Evolutionary conservation across 2,113 vertebrate genomes (phyloP), one percentile per base, ranked within the genome.

Genomic region (Silurus meridionalis): DNA sequence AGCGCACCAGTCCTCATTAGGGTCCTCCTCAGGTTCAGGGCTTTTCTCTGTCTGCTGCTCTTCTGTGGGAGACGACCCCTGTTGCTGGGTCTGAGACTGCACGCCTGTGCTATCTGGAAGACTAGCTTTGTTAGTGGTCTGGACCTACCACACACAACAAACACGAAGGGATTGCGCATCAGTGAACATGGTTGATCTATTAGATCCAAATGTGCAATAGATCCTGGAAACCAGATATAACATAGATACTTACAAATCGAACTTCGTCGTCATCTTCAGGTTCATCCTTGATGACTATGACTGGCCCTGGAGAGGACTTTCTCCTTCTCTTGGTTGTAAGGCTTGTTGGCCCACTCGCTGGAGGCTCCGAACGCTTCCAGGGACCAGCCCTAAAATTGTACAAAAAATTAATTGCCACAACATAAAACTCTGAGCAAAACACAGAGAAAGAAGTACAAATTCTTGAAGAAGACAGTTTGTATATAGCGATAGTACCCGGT

Each of bases 1-100:
- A 0, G 98, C 98, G n/a, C 98, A 99, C 95, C 98, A 99, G 91
- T 99, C 98, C 84, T 99, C 98, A 1, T 99, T 99, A 0, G 95
- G 95, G 82, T 96, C 95, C 0, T 96, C 95, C 50, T 87, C 86
- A 21, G 46, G 52, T 90, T 96, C 95, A 58, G 96, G 94, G 0
- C 94, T 92, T 80, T 83, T 89, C 84, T 88, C 91, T 8, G 90
- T 80, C 52, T 53, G 85, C 78, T 86, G 90, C 77, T 90, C 90
- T 8, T 60, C 91, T 89, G 25, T n/a, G 6, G 85, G 87, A 53
- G 71, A 83, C 8, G 78, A 84, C 9, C 15, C 91, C 79, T 89
- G 91, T 46, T 88, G 91, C 21, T 91, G 88, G 0, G 91, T 91
- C 58, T 92, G 93, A 1, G 94, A 89, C 84, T 91, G 92, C 25